Conservation (phyloP, 2,888 invertebrate genomes). For the Halictus ligatus region DNA sequence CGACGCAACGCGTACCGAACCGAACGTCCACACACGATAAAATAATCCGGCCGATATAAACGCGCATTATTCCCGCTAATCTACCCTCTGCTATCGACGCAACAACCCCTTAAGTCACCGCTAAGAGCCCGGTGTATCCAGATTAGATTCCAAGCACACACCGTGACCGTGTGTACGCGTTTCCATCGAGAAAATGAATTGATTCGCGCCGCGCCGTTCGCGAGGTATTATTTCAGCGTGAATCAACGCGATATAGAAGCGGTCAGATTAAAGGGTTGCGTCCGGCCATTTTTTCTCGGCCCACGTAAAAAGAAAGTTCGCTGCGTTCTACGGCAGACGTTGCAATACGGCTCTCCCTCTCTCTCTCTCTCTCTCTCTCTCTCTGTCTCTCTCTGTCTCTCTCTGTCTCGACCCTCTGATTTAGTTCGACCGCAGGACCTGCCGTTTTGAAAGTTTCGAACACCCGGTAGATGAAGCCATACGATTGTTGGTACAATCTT, state of each 20-base stretch:
- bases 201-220: constrained; percentile 35
- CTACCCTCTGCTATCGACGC: constrained; percentile 41
- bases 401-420: too few species aligned
- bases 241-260: constrained; percentile 55
- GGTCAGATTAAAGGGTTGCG: constrained; percentile 54
- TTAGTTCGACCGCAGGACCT: background rate
- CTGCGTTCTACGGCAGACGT: constrained; percentile 27
- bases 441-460: constrained; percentile 26
- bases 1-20: background rate
- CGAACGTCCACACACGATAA: constrained; percentile 29
- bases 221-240: constrained; percentile 42
- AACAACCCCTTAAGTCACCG: constrained; percentile 56
- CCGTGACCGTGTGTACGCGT: constrained; percentile 24
- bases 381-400: too few species aligned
- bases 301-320: constrained; percentile 58
- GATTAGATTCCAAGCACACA: constrained; percentile 58
- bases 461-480: constrained; percentile 57
- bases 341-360: constrained; percentile 23
- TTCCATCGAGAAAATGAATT: constrained; percentile 35
- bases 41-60: constrained; percentile 27
- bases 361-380: too few species aligned
- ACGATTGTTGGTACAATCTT: constrained; percentile 68
- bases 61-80: constrained; percentile 33
- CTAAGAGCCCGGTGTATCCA: constrained; percentile 38
- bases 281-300: constrained; percentile 54